phyloP scores from a whole-genome alignment of 2,888 invertebrate genomes.

The Latrodectus elegans region DNA sequence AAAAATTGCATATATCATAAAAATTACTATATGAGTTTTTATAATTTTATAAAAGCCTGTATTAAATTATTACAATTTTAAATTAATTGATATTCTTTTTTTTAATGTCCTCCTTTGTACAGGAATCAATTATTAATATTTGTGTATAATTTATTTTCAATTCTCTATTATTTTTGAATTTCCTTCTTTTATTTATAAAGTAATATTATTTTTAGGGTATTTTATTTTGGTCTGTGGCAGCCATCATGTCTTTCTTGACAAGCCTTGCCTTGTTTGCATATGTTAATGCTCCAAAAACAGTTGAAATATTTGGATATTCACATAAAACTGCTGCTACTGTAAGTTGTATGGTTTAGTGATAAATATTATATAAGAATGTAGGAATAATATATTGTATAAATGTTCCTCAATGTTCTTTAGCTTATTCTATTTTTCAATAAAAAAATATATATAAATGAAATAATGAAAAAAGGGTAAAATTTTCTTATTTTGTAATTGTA shows the following conservation, averaged over 20 bases:
- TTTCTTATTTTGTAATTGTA: no score
- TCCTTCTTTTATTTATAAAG: not conserved
- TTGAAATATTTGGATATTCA: slow-evolving; percentile 55
- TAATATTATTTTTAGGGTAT: slow-evolving; percentile 30
- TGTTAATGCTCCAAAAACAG: slow-evolving; percentile 28
- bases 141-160: not conserved
- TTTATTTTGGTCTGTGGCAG: slow-evolving; percentile 46
- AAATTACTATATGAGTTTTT: no score
- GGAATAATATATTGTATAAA: no score
- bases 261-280: slow-evolving; percentile 39
- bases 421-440: no score
- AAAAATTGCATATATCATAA: no score
- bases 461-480: no score
- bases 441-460: no score
- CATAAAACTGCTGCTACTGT: slow-evolving; percentile 57
- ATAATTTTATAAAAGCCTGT: no score
- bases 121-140: not conserved
- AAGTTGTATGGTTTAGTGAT: not conserved
- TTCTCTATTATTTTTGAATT: not conserved
- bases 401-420: no score
- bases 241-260: slow-evolving; percentile 32
- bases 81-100: not conserved
- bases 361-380: not conserved
- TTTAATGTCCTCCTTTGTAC: not conserved
- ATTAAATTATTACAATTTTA: no score